Conservation (phyloP, 2,113 vertebrate genomes). For the Trogon melanurus region DNA sequence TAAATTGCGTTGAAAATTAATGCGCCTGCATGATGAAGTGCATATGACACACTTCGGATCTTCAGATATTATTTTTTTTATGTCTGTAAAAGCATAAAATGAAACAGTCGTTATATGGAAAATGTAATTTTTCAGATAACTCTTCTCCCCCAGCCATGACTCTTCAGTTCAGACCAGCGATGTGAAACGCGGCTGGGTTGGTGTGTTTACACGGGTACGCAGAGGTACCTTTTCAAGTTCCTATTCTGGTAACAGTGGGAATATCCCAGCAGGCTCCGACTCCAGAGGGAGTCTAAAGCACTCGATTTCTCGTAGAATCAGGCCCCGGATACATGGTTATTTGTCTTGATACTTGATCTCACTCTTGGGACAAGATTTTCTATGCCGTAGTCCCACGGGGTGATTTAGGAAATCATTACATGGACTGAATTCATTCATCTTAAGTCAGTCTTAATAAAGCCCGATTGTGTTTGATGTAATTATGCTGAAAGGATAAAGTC, state of each 20-base stretch:
- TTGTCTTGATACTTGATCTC: not conserved
- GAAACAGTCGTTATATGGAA: not conserved
- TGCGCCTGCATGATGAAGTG: not conserved
- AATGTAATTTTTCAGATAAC: not conserved
- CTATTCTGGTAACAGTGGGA: not conserved
- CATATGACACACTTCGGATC: not conserved
- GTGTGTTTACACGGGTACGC: not conserved
- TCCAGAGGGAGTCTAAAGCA: not conserved
- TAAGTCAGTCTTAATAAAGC: conserved; percentile 57
- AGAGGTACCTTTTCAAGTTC: rapidly evolving
- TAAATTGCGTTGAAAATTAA: not conserved
- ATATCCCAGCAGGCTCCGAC: not conserved
- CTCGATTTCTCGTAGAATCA: not conserved
- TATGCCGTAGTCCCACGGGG: not conserved
- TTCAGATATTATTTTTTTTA: not conserved
- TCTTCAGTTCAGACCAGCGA: not conserved
- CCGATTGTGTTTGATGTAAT: conserved; percentile 64
- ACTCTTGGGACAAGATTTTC: conserved; percentile 26
- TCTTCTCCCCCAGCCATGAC: rapidly evolving
- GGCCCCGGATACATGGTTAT: not conserved
- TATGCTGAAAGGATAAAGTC: conserved; percentile 65
- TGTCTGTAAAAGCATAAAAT: not conserved
- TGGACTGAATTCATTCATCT: conserved; percentile 25
- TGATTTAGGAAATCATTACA: conserved; percentile 39
- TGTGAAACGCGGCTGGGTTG: not conserved